Conservation (phyloP, 2,113 vertebrate species). For the Psittacula cyanocephala region DNA sequence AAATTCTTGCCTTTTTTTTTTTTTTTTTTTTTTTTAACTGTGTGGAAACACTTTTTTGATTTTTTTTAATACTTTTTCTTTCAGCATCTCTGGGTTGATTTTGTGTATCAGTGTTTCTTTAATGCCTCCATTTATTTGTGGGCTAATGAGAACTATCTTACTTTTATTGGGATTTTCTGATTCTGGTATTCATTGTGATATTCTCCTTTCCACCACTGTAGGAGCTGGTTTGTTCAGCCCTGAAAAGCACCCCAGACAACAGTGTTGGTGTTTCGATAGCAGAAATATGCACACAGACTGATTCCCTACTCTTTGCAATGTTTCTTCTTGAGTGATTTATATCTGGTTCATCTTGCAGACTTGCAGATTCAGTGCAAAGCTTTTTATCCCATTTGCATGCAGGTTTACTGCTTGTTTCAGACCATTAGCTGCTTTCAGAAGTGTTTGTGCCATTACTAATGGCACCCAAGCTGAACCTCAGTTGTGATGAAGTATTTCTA, state of each 20-base stretch:
- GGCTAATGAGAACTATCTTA: not conserved
- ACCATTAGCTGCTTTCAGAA: conserved; percentile 26
- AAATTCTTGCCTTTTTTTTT: not conserved
- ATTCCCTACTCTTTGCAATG: not conserved
- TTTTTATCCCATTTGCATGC: conserved; percentile 10
- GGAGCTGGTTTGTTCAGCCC: not conserved
- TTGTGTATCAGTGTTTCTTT: not conserved
- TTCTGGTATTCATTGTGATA: not conserved
- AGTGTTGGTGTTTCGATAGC: not conserved
- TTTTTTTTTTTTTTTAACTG: not conserved
- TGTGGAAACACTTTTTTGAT: not conserved
- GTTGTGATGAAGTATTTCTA: conserved; percentile 13
- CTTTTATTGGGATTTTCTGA: not conserved
- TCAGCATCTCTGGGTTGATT: not conserved
- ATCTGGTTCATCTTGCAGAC: not conserved
- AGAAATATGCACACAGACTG: not conserved
- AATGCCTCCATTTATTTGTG: not conserved
- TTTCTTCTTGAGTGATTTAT: conserved; percentile 28
- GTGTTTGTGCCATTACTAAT: conserved; percentile 21
- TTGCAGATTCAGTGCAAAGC: conserved; percentile 9
- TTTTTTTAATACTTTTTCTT: not conserved
- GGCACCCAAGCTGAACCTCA: not conserved
- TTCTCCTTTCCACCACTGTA: not conserved
- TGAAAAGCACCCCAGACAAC: not conserved
- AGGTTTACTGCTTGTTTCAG: conserved; percentile 32